A percentile compares a stretch with the other conserved stretches of the same genome.
These are phyloP conservation scores for Stegodyphus dumicola DNA, from an alignment of 1,140 invertebrate species.

Conservation along the genomic window DNA sequence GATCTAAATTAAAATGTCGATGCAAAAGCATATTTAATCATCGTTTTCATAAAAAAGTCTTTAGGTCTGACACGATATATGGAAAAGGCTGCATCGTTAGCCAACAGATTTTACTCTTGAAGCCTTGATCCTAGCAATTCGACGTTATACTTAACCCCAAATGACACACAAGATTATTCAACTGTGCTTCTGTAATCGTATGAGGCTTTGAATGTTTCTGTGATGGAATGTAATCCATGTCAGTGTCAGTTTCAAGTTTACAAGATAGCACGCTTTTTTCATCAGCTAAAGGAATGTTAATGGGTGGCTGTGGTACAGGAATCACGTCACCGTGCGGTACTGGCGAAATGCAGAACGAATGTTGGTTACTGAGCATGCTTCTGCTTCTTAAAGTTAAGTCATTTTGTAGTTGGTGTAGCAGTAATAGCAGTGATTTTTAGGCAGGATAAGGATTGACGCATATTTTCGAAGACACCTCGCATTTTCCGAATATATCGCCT, in stretches of 20 bases:
- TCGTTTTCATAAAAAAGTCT: neutral
- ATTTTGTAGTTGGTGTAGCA: neutral
- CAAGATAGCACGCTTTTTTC: neutral
- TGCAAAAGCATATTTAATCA: neutral
- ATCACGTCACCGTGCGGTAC: neutral
- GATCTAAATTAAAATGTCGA: neutral
- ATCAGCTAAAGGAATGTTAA: neutral
- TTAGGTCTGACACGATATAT: neutral
- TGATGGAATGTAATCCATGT: neutral
- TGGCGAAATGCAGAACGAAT: neutral
- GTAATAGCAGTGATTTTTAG: neutral
- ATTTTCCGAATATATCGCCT: too few species aligned
- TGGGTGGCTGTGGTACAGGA: neutral
- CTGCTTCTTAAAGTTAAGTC: neutral
- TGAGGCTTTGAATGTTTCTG: neutral
- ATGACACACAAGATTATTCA: neutral
- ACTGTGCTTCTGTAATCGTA: neutral
- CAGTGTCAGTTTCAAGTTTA: neutral
- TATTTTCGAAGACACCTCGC: too few species aligned
- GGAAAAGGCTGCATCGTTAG: too few species aligned
- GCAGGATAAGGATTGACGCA: too few species aligned
- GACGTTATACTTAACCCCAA: neutral
- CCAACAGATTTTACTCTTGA: neutral
- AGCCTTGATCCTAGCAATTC: neutral
- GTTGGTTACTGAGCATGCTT: neutral